These are phyloP conservation scores for Thamnophis sirtalis DNA, from an alignment of 2,113 vertebrate genomes.

Conservation along the genomic window DNA sequence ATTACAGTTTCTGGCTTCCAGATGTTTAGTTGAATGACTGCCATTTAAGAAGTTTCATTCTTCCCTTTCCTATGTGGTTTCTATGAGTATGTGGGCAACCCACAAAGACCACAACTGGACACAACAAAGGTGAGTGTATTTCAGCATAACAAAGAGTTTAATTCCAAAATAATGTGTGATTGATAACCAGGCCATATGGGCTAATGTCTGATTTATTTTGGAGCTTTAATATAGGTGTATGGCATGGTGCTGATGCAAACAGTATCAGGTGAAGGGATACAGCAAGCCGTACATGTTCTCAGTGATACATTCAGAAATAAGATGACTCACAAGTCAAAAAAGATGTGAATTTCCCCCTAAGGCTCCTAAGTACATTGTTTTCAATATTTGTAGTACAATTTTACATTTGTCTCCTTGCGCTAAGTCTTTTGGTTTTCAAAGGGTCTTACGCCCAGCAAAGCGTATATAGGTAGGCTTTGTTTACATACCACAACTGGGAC, in stretches of 20 bases:
- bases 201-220: constrained; percentile 46
- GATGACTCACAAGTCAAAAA: neutral
- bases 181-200: neutral
- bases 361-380: neutral
- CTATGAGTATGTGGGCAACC: neutral
- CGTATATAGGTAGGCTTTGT: neutral
- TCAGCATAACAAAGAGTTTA: neutral
- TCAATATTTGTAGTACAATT: neutral
- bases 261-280: neutral
- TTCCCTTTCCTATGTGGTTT: neutral
- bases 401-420: neutral
- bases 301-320: neutral
- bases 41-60: neutral
- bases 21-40: neutral
- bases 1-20: neutral
- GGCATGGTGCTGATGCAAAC: neutral
- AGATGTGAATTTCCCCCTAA: neutral
- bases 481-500: neutral
- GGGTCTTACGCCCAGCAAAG: neutral
- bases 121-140: neutral
- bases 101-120: neutral
- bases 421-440: neutral
- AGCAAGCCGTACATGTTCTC: neutral
- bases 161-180: neutral
- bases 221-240: constrained; percentile 22